Evolutionary conservation across 1,140 invertebrate species (phyloP), one percentile per base, ranked within the genome.

Genomic region (Subanguina moxae): DNA sequence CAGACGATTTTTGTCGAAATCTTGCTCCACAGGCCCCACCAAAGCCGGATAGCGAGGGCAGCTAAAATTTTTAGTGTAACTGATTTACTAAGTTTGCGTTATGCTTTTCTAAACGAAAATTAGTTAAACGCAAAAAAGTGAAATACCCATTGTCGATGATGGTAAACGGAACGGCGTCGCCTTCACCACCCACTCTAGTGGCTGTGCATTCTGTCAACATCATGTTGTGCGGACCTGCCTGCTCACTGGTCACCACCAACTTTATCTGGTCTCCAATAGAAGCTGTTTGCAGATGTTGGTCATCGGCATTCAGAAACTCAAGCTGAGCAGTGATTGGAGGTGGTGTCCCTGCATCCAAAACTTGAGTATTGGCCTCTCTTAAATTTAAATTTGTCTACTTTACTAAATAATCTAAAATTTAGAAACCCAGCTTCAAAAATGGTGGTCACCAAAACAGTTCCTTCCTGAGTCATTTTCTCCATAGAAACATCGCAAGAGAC

Each of bases 381-480:
- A 46, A 67, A 65, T 38, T 45, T 46, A 48, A 75, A 67, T 19
- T 68, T 15, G 70, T 45, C 1, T 64, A 56, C n/a, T n/a, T n/a
- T n/a, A n/a, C n/a, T n/a, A n/a, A n/a, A n/a, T n/a, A n/a, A n/a
- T n/a, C n/a, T n/a, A n/a, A 27, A 75, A 30, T 3, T 61, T 8
- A 32, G 5, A 21, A 61, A 61, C 3, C 27, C 78, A 56, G 80
- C 72, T 48, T 82, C 80, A 58, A 81, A 82, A 63, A 82, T 77
- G 7, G 80, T 82, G n/a, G 80, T 82, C n/a, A 83, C 82, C 21
- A 83, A 71, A 17, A 82, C 80, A 8, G 75, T 80, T 19, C 80
- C 80, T 59, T 81, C 80, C 61, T 76, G 72, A 46, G 21, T 25
- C 74, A 82, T 79, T 65, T 78, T 78, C 21, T 83, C 76, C 81